These are phyloP conservation scores for Lasioglossum oenotherae DNA, from an alignment of 2,888 invertebrate species.

Conservation along the genomic window DNA sequence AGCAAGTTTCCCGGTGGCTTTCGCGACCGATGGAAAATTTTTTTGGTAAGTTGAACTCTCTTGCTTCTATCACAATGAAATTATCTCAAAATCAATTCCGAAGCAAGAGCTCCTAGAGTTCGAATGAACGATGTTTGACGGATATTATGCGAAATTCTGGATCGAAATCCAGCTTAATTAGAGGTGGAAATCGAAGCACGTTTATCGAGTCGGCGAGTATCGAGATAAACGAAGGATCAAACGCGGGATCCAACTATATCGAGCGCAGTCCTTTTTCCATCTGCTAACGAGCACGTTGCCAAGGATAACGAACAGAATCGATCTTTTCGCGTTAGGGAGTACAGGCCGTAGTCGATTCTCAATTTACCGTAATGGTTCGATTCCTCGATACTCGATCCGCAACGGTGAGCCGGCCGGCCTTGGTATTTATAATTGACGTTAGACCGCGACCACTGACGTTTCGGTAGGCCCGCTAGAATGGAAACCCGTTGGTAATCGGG, in stretches of 20 bases:
- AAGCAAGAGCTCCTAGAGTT: background rate
- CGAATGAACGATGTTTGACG: background rate
- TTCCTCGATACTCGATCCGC: conserved; percentile 27
- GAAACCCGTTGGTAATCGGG: background rate
- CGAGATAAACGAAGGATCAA: background rate
- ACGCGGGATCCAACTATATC: background rate
- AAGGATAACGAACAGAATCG: conserved; percentile 30
- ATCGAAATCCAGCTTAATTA: background rate
- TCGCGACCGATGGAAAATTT: background rate
- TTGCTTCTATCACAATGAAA: background rate
- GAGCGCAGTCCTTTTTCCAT: conserved; percentile 14
- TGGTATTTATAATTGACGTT: conserved; percentile 28
- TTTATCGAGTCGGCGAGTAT: background rate
- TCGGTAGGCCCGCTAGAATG: background rate
- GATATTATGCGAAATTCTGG: background rate
- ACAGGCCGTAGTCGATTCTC: conserved; percentile 6
- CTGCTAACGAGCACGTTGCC: background rate
- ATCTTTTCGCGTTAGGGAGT: conserved; percentile 19
- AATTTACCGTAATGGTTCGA: conserved; percentile 38
- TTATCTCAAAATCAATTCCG: background rate
- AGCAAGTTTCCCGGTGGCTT: background rate
- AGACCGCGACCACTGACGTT: background rate
- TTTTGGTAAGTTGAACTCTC: background rate
- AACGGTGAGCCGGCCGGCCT: conserved; percentile 24
- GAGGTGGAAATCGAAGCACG: background rate